Percentiles rank a stretch among this genome's conserved stretches.
Evolutionary conservation across 1,140 invertebrate species (phyloP).

Genomic region (Drosophila bifasciata): DNA sequence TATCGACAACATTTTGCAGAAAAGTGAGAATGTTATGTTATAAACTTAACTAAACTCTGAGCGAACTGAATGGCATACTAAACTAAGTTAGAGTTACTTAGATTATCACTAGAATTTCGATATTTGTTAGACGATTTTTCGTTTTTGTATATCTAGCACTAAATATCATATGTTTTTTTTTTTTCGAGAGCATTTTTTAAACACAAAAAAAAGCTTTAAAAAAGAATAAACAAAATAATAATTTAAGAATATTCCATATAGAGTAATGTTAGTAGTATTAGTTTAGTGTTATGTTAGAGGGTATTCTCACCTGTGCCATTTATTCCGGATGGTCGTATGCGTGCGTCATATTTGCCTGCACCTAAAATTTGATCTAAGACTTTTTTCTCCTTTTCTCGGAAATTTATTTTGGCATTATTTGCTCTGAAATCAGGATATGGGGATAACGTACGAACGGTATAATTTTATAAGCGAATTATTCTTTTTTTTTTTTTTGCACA

Average conservation of each 20-base stretch:
- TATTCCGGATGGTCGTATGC: slow-evolving; percentile 95
- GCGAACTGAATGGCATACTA: slow-evolving; percentile 31
- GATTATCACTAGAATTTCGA: slow-evolving; percentile 26
- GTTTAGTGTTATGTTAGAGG: not conserved
- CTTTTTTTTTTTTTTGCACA: slow-evolving; percentile 22
- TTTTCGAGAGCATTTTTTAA: not conserved
- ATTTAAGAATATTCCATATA: not conserved
- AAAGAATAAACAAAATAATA: slow-evolving; percentile 2
- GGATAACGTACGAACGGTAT: slow-evolving; percentile 82
- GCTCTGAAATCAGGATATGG: slow-evolving; percentile 85
- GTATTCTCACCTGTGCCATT: slow-evolving; percentile 93
- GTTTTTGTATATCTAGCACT: slow-evolving; percentile 8
- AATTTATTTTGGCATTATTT: slow-evolving; percentile 91
- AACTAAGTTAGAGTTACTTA: slow-evolving; percentile 47
- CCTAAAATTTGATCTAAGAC: slow-evolving; percentile 96
- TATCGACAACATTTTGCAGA: slow-evolving; percentile 38
- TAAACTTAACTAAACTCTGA: slow-evolving; percentile 51
- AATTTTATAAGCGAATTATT: slow-evolving; percentile 63
- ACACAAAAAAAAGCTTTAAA: not conserved
- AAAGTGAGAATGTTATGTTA: slow-evolving; percentile 51
- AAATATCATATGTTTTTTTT: slow-evolving; percentile 14
- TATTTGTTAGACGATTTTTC: no score
- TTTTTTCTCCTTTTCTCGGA: slow-evolving; percentile 96
- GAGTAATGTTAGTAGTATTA: slow-evolving; percentile 8
- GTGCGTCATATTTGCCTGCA: slow-evolving; percentile 94